Percentiles rank a stretch among this genome's conserved stretches.
phyloP scores from a whole-genome alignment of 1,140 invertebrate species.

The Drosophila pseudoobscura region DNA sequence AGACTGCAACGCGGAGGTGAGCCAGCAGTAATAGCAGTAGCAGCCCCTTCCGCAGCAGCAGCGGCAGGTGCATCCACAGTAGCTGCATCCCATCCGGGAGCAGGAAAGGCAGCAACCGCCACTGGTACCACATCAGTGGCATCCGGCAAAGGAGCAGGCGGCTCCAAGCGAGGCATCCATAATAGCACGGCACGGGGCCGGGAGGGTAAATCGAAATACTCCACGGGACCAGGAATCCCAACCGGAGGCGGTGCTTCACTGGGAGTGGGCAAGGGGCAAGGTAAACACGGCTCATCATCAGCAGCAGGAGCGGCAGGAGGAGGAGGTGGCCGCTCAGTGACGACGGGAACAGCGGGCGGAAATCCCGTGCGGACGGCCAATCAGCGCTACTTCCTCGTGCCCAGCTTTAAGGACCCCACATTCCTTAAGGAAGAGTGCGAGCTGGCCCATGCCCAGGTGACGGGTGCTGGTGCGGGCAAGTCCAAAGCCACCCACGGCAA shows the following conservation, averaged over 20 bases:
- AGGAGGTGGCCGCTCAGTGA: not conserved
- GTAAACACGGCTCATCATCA: slow-evolving; percentile 27
- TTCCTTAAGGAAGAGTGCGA: slow-evolving; percentile 81
- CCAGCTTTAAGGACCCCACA: slow-evolving; percentile 70
- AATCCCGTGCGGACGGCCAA: slow-evolving; percentile 75
- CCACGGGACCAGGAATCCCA: not conserved
- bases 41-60: slow-evolving; percentile 11
- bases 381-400: slow-evolving; percentile 70
- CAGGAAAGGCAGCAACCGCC: slow-evolving; percentile 16
- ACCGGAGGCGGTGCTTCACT: not conserved
- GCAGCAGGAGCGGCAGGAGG: slow-evolving; percentile 1
- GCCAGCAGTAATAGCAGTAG: not conserved
- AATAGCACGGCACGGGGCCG: not conserved
- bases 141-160: slow-evolving; percentile 1
- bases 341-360: not conserved
- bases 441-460: slow-evolving; percentile 78
- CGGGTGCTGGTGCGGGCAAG: slow-evolving; percentile 13
- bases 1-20: slow-evolving; percentile 55
- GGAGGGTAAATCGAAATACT: too few species aligned
- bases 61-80: not conserved
- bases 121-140: not conserved
- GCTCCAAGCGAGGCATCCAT: not conserved
- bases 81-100: not conserved
- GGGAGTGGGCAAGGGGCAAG: slow-evolving; percentile 16
- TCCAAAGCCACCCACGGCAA: slow-evolving; percentile 15